A percentile compares a stretch with the other conserved stretches of the same genome.
These are phyloP conservation scores for Lysandra bellargus DNA, from an alignment of 2,888 invertebrate genomes.

Conservation along the genomic window DNA sequence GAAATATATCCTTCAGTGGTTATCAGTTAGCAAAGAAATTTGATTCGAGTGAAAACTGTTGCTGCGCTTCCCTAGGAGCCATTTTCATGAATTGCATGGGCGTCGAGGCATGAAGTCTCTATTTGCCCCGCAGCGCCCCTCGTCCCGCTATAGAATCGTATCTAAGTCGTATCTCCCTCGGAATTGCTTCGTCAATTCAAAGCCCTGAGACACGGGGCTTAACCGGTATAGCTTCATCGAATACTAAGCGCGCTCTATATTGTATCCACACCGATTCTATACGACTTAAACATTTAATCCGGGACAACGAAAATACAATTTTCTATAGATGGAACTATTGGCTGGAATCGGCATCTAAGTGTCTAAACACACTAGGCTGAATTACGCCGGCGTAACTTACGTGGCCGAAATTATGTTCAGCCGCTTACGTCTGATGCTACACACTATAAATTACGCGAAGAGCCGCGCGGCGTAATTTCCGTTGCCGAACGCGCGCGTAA, in stretches of 20 bases:
- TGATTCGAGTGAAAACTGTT: conserved; percentile 18
- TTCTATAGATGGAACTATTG: conserved; percentile 7
- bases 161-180: conserved; percentile 34
- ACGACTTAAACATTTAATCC: conserved; percentile 28
- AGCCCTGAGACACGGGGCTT: conserved; percentile 37
- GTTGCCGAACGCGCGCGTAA: too few species aligned
- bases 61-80: conserved; percentile 15
- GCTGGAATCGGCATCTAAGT: neutral
- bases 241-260: conserved; percentile 40
- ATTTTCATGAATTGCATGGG: conserved; percentile 39
- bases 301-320: conserved; percentile 26
- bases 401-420: too few species aligned
- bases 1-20: neutral
- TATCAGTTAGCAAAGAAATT: neutral
- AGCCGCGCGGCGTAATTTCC: too few species aligned
- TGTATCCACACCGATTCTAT: conserved; percentile 33
- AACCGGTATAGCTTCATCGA: conserved; percentile 37
- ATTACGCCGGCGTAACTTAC: too few species aligned
- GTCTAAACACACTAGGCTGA: too few species aligned
- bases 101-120: conserved; percentile 36
- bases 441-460: too few species aligned
- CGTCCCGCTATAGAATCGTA: conserved; percentile 22
- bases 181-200: conserved; percentile 43
- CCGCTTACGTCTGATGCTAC: too few species aligned
- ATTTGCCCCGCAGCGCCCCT: conserved; percentile 33